Evolutionary conservation across 2,888 invertebrate genomes (phyloP), one percentile per base, ranked within the genome.

Genomic region (Eurytoma californica): DNA sequence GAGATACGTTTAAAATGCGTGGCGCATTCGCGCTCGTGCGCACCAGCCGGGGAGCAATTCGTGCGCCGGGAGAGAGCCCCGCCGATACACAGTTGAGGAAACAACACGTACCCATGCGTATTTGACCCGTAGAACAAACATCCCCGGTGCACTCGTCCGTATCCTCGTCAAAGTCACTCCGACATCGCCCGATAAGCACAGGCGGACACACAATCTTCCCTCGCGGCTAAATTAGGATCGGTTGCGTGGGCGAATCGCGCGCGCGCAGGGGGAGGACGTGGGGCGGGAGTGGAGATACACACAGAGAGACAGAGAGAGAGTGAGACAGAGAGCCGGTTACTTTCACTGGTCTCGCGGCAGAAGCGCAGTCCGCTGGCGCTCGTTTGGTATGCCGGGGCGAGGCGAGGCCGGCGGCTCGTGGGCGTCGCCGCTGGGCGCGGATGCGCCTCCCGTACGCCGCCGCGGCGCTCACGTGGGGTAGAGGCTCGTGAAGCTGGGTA

Each of bases 401-500:
- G 63, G 16, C 16, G 30, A 28, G 28, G 16, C 61, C 7, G 61
- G 30, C 39, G 61, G 30, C 16, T 28, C 63, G 63, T n/a, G 12
- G 18, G 14, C 18, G 55, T 53, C 66, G 63, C 24, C 24, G 53
- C 30, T 47, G 65, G 24, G 18, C 51, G 28, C 57, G 24, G 72
- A 20, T 20, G 66, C 28, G 28, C 68, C 55, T 74, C 39, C 39
- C 39, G 39, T 68, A 77, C 76, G 78, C 82, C 18, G 49, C n/a
- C 81, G 77, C 79, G 47, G 79, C 80, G 83, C 86, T 90, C 90
- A 89, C 88, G 89, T 90, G 51, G 89, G 89, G 77, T 89, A 89
- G 82, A 89, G 88, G 82, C 85, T 88, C 84, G 88, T 87, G 85
- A 89, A 88, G 83, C 87, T 89, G 82, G 88, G 89, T 89, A 90